Evolutionary conservation across 2,113 vertebrate species (phyloP), one percentile per base, ranked within the genome.

Genomic region (Turdus rufiventris): DNA sequence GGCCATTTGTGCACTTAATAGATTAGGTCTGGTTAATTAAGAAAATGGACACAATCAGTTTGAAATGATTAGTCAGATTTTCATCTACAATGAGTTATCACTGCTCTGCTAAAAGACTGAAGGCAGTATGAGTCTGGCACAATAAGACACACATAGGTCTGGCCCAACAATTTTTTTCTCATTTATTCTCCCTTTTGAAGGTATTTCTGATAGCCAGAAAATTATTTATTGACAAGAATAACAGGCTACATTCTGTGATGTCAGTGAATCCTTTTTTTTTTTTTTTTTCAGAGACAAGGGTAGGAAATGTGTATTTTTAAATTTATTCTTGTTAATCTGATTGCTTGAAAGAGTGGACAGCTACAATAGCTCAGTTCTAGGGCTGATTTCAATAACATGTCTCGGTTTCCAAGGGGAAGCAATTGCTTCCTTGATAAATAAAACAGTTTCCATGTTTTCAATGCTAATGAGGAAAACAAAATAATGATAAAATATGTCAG

Each of bases 351-450:
- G 62, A 89, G 61, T 48, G 51, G 74, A 42, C n/a, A 72, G 76
- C 63, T 88, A 45, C 78, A 79, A 34, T 78, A 94, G n/a, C 51
- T 97, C 88, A 47, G 67, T 94, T 95, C 70, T 92, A 81, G 70
- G 83, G 50, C 85, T 6, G 33, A 85, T 94, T 96, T 95, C 94
- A 88, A 93, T 96, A 89, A 89, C 5, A 21, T 79, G n/a, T 92
- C 78, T 89, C 84, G 91, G 21, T 73, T 97, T 96, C 95, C 73
- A 89, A 83, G 84, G 88, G 94, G 79, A 94, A 94, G 77, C 87
- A 96, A 84, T 93, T 94, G 47, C 90, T 96, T 96, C 72, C 81
- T 38, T 88, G 78, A 50, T 91, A 68, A 76, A 88, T 95, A 93
- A 94, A 96, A 58, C 11, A 48, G 14, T 29, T 96, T 82, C 71